A percentile compares a stretch with the other conserved stretches of the same genome.
phyloP scores from a whole-genome alignment of 2,113 vertebrate species.

The Motacilla alba region DNA sequence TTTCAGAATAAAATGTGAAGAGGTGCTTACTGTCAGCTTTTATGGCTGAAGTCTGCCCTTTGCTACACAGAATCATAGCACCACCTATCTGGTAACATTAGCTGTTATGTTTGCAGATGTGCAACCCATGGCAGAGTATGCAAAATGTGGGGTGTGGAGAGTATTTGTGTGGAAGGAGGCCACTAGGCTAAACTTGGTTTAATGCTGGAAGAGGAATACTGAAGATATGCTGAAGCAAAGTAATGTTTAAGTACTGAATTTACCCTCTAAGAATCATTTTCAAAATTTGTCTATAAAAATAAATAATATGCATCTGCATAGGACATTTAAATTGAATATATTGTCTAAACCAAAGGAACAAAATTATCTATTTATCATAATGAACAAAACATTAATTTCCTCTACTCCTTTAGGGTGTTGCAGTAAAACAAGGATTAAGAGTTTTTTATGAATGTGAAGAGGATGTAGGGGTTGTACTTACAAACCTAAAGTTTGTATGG shows the following conservation, averaged over 20 bases:
- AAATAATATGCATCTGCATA: neutral
- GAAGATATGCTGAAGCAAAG: neutral
- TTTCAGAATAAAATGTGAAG: constrained; percentile 59
- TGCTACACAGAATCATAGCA: constrained; percentile 50
- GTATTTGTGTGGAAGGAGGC: neutral
- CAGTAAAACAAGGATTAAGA: constrained; percentile 32
- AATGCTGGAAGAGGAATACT: neutral
- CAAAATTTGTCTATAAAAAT: neutral
- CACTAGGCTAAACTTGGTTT: neutral
- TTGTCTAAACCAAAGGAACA: neutral
- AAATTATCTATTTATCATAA: neutral
- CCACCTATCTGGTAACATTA: constrained; percentile 48
- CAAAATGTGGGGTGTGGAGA: neutral
- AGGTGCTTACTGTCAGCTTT: neutral
- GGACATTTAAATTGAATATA: neutral
- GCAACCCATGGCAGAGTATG: neutral
- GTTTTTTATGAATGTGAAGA: neutral
- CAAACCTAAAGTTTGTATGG: neutral
- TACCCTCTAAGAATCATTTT: neutral
- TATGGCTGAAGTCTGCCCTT: neutral
- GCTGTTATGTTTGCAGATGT: neutral
- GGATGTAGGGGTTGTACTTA: neutral
- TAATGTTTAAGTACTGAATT: neutral
- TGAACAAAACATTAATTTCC: constrained; percentile 9
- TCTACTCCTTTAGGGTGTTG: neutral